A percentile compares a stretch with the other conserved stretches of the same genome.
Conservation (phyloP, 2,113 vertebrate genomes). For the Benitochromis conjunctus region DNA sequence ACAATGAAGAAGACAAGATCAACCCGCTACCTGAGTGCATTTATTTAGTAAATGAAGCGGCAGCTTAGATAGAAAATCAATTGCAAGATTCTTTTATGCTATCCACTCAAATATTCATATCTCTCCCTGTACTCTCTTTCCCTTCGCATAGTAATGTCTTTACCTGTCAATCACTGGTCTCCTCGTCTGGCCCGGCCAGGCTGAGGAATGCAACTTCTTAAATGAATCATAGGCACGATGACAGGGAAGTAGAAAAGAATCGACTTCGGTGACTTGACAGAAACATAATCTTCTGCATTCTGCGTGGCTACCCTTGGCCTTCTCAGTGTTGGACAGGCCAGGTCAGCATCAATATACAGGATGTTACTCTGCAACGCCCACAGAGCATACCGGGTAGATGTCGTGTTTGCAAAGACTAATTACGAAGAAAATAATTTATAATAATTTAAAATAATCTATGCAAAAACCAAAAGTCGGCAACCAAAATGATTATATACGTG, state of each 20-base stretch:
- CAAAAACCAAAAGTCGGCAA: not conserved
- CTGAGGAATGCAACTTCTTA: slow-evolving; percentile 56
- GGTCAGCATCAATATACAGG: slow-evolving; percentile 36
- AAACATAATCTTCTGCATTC: slow-evolving; percentile 60
- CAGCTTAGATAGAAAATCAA: slow-evolving; percentile 79
- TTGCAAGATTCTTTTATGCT: slow-evolving; percentile 77
- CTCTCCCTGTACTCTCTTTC: slow-evolving; percentile 70
- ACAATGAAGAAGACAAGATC: slow-evolving; percentile 43
- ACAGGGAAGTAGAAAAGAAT: slow-evolving; percentile 63
- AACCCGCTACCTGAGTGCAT: slow-evolving; percentile 33
- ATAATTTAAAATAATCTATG: not conserved
- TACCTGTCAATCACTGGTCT: slow-evolving; percentile 75
- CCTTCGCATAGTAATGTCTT: slow-evolving; percentile 73
- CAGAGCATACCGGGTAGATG: not conserved
- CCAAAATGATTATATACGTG: not conserved
- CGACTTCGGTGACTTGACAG: slow-evolving; percentile 50
- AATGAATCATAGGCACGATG: slow-evolving; percentile 71
- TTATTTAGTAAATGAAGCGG: slow-evolving; percentile 78
- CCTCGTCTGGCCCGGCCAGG: slow-evolving; percentile 66
- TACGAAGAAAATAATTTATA: not conserved
- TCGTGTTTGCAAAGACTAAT: not conserved
- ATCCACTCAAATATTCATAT: slow-evolving; percentile 77
- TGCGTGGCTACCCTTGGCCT: slow-evolving; percentile 30
- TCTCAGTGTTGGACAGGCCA: slow-evolving; percentile 14
- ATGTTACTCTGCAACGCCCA: not conserved